phyloP scores from a whole-genome alignment of 1,140 invertebrate genomes.

The Xylocopa sonorina region DNA sequence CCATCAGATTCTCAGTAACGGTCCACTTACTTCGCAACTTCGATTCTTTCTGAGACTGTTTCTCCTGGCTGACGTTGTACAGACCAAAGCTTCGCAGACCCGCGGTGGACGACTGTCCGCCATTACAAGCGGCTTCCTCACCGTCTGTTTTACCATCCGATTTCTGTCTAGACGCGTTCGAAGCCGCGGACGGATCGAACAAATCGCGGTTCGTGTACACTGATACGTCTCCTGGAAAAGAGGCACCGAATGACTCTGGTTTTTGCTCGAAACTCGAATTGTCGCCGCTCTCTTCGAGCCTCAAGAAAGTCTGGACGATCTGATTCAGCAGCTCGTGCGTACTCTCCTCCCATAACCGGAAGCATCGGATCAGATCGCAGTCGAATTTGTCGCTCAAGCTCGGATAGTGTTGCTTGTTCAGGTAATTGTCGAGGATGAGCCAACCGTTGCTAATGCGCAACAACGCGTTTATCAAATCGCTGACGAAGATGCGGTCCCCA shows the following conservation, averaged over 20 bases:
- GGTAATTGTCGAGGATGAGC: conserved; percentile 77
- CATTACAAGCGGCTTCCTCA: conserved; percentile 18
- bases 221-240: conserved; percentile 76
- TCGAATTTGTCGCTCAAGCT: conserved; percentile 71
- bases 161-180: conserved; percentile 1
- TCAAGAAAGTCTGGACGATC: conserved; percentile 70
- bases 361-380: conserved; percentile 64
- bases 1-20: conserved; percentile 68
- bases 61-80: conserved; percentile 51
- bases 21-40: conserved; percentile 77
- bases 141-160: background rate
- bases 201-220: conserved; percentile 72
- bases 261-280: conserved; percentile 19
- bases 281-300: conserved; percentile 62
- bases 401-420: conserved; percentile 76
- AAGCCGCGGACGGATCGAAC: conserved; percentile 58
- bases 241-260: conserved; percentile 51
- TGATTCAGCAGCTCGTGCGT: conserved; percentile 72
- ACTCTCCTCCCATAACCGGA: conserved; percentile 73
- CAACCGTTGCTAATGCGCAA: conserved; percentile 77
- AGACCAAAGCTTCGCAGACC: conserved; percentile 60
- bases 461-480: conserved; percentile 74
- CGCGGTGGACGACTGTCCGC: background rate
- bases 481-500: conserved; percentile 68
- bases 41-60: conserved; percentile 66